Conservation (phyloP, 1,140 invertebrate species). For the Dinoponera quadriceps region DNA sequence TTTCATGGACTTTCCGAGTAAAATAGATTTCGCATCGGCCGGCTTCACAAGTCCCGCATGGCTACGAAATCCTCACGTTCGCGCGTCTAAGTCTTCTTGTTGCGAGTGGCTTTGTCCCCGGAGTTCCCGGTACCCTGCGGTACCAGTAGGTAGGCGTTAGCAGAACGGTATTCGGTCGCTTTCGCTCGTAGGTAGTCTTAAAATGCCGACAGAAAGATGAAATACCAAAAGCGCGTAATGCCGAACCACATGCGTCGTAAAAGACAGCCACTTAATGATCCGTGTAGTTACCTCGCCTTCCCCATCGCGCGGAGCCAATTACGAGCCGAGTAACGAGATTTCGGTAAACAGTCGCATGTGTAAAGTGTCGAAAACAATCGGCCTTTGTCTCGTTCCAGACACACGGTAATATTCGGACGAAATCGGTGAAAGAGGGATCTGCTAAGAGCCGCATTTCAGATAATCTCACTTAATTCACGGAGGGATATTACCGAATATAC, state of each 20-base stretch:
- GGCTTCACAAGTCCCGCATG: background rate
- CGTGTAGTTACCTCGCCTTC: background rate
- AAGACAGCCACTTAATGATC: background rate
- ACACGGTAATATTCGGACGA: background rate
- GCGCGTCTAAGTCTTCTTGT: background rate
- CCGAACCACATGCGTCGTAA: slow-evolving; percentile 13
- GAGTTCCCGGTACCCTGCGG: background rate
- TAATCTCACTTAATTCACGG: slow-evolving; percentile 46
- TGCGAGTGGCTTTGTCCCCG: slow-evolving; percentile 34
- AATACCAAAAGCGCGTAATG: background rate
- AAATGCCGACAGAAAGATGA: background rate
- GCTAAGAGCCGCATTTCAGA: slow-evolving; percentile 8
- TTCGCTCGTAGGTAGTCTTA: slow-evolving; percentile 7
- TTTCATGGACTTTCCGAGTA: slow-evolving; percentile 26
- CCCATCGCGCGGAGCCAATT: background rate
- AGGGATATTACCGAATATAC: slow-evolving; percentile 41
- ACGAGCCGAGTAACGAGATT: background rate
- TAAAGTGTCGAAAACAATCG: slow-evolving; percentile 38
- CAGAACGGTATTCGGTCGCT: background rate
- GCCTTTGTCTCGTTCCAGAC: slow-evolving; percentile 6
- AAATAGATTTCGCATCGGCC: slow-evolving; percentile 52
- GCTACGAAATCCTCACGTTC: slow-evolving; percentile 7
- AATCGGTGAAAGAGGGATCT: background rate
- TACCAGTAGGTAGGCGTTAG: slow-evolving; percentile 6
- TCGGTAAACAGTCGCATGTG: background rate